Evolutionary conservation across 2,888 invertebrate genomes (phyloP).

Genomic region (Pterobdella sp.): DNA sequence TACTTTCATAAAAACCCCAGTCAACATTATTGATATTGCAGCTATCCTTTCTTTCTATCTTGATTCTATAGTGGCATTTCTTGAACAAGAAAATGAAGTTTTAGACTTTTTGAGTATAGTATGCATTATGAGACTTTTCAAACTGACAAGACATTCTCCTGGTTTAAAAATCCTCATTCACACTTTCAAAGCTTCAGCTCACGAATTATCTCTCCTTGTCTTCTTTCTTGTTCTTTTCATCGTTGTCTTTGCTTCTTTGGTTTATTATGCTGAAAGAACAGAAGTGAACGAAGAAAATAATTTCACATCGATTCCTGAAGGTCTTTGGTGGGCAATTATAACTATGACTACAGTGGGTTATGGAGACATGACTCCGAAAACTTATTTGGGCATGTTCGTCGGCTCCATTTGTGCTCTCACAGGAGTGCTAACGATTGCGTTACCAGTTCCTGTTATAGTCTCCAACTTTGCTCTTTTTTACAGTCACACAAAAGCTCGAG

Average conservation of each 20-base stretch:
- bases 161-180: slow-evolving; percentile 90
- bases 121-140: slow-evolving; percentile 83
- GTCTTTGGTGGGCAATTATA: slow-evolving; percentile 93
- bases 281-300: slow-evolving; percentile 88
- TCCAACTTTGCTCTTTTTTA: slow-evolving; percentile 96
- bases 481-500: slow-evolving; percentile 91
- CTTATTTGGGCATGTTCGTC: slow-evolving; percentile 87
- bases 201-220: slow-evolving; percentile 81
- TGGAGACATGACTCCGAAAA: slow-evolving; percentile 90
- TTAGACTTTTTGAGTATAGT: slow-evolving; percentile 91
- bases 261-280: slow-evolving; percentile 89
- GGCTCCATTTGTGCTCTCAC: slow-evolving; percentile 84
- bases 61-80: slow-evolving; percentile 47
- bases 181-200: slow-evolving; percentile 90
- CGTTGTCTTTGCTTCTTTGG: slow-evolving; percentile 86
- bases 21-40: slow-evolving; percentile 87
- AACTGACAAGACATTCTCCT: slow-evolving; percentile 84
- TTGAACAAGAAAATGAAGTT: slow-evolving; percentile 54
- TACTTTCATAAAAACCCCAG: slow-evolving; percentile 78
- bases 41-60: slow-evolving; percentile 84
- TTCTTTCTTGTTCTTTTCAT: slow-evolving; percentile 90
- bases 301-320: slow-evolving; percentile 84
- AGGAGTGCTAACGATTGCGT: slow-evolving; percentile 83
- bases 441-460: slow-evolving; percentile 90
- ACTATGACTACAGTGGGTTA: slow-evolving; percentile 92